These are phyloP conservation scores for Sclerurus mexicanus DNA, from an alignment of 2,113 vertebrate species.

Conservation along the genomic window DNA sequence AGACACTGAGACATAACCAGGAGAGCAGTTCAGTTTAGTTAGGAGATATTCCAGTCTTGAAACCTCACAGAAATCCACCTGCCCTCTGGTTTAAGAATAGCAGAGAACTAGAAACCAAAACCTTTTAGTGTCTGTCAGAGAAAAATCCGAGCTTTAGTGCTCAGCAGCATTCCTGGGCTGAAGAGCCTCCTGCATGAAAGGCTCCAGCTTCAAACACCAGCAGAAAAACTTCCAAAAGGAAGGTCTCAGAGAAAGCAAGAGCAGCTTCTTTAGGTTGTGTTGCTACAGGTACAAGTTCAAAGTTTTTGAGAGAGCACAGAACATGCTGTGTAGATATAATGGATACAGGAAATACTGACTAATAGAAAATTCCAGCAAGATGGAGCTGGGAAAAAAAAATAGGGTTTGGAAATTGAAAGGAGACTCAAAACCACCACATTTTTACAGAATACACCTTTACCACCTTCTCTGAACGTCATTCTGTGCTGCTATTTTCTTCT, in stretches of 20 bases:
- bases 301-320: background rate
- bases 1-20: background rate
- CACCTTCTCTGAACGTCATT: background rate
- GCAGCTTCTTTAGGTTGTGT: background rate
- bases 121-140: background rate
- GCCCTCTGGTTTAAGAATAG: background rate
- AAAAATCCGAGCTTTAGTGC: background rate
- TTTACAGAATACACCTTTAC: background rate
- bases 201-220: background rate
- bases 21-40: background rate
- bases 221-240: background rate
- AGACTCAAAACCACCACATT: background rate
- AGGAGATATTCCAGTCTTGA: background rate
- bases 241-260: background rate
- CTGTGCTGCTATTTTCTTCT: background rate
- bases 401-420: background rate
- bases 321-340: background rate
- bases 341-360: background rate
- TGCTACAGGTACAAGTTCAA: background rate
- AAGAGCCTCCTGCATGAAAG: background rate
- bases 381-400: accelerated
- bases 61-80: background rate
- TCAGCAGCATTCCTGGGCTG: background rate
- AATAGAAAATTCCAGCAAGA: background rate
- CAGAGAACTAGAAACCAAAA: background rate